phyloP scores from a whole-genome alignment of 2,797 vertebrate species.

The Micropoecilia bifurca region DNA sequence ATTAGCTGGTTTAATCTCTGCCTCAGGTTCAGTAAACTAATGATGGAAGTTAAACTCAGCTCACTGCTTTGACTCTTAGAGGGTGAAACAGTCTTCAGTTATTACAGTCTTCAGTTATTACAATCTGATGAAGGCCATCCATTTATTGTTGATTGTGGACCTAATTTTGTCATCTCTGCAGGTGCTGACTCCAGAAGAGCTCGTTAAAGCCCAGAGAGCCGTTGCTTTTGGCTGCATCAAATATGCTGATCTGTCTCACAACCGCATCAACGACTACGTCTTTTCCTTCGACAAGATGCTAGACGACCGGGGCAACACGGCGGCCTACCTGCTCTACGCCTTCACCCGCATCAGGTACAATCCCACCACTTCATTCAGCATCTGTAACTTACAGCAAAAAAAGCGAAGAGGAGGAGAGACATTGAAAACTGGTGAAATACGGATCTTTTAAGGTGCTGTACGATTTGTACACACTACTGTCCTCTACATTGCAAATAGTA shows the following conservation, averaged over 20 bases:
- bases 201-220: slow-evolving; percentile 87
- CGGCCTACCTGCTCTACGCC: slow-evolving; percentile 95
- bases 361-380: background rate
- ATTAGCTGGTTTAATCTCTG: slow-evolving; percentile 44
- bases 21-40: slow-evolving; percentile 33
- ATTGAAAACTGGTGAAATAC: background rate
- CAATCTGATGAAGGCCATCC: slow-evolving; percentile 23
- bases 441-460: background rate
- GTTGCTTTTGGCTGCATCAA: slow-evolving; percentile 97
- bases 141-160: slow-evolving; percentile 25
- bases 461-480: background rate
- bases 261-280: slow-evolving; percentile 95
- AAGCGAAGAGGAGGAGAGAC: background rate
- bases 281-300: slow-evolving; percentile 99
- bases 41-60: slow-evolving; percentile 49
- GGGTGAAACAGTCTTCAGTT: slow-evolving; percentile 22
- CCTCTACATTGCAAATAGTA: background rate
- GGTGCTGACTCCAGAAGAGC: slow-evolving; percentile 90
- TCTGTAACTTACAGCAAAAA: background rate
- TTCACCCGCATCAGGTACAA: slow-evolving; percentile 93
- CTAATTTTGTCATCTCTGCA: slow-evolving; percentile 49
- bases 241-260: slow-evolving; percentile 96
- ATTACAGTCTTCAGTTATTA: slow-evolving; percentile 30
- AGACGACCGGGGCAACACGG: slow-evolving; percentile 96
- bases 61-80: slow-evolving; percentile 16